Evolutionary conservation across 37 sponge, comb jelly and placozoan species (phyloP), one percentile per base, ranked within the genome.

Genomic region (Mnemiopsis leidyi): DNA sequence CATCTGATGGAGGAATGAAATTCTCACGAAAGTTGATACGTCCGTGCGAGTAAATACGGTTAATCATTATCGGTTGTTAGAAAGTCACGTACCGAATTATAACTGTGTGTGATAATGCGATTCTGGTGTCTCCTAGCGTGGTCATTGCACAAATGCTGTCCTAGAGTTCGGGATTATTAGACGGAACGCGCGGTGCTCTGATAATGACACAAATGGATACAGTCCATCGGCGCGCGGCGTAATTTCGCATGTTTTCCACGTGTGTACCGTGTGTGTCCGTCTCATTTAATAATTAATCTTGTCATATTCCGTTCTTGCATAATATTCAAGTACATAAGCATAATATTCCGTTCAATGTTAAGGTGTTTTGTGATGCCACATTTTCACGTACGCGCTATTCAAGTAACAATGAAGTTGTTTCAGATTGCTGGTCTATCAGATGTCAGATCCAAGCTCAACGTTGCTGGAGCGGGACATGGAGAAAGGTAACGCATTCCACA

Each of bases 391-490:
- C 61, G 61, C 61, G 13, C 61, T 48, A 18, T 48, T 13, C 61
- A 77, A 32, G 32, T 34, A 32, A 77, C 35, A 32, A 16, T 16
- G 79, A 13, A n/a, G 3, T 34, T 77, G 25, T 85, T 40, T 20
- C 90, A 85, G 90, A 61, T 26, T 85, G 40, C 48, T 85, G 30
- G 90, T 85, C 21, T 85, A 85, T 61, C 39, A 39, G 61, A 85
- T 85, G 90, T 23, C 32, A 25, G 61, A 85, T 40, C 90, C 90
- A 2, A 85, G 61, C 30, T 38, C 61, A 13, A 85, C 36, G 2
- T 61, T 85, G 0, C 48, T 85, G 25, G 90, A 85, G 29, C 30
- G 38, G 1, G 61, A 38, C 0, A 7, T 85, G 23, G 90, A 85
- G 0, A 61, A 61, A 85, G 90, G 90, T 85, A n/a, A 39, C n/a